Conservation (phyloP, 2,888 invertebrate species). For the Mythimna albipuncta region DNA sequence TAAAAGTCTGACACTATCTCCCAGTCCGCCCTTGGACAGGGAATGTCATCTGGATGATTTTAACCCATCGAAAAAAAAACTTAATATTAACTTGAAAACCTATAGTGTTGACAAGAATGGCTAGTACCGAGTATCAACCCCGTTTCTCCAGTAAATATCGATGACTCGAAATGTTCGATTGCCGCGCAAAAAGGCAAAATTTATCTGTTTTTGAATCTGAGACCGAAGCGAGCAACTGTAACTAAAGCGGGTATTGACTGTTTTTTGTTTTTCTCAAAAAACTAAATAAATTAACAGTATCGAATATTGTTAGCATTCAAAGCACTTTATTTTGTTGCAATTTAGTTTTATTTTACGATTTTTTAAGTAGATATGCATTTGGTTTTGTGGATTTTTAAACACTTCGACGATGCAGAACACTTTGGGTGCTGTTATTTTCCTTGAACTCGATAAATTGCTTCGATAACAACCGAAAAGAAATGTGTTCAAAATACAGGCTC, state of each 20-base stretch:
- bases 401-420: conserved; percentile 4
- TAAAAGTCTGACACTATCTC: too few species aligned
- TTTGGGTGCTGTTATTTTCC: conserved; percentile 9
- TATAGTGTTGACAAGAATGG: neutral
- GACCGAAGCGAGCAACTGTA: neutral
- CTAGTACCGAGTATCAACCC: neutral
- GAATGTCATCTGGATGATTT: too few species aligned
- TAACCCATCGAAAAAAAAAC: too few species aligned
- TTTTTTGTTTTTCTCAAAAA: neutral
- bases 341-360: conserved; percentile 9
- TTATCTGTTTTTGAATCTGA: neutral
- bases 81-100: too few species aligned
- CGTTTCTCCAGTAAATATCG: neutral
- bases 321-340: neutral
- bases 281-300: neutral
- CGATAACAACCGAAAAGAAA: conserved; percentile 19
- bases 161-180: neutral
- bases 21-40: too few species aligned
- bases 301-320: neutral
- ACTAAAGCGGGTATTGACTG: conserved; percentile 5
- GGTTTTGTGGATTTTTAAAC: neutral
- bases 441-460: conserved; percentile 18
- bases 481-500: neutral
- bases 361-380: neutral
- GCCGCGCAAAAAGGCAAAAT: neutral